phyloP scores from a whole-genome alignment of 1,140 invertebrate genomes.

The Drosophila pseudoananassae region DNA sequence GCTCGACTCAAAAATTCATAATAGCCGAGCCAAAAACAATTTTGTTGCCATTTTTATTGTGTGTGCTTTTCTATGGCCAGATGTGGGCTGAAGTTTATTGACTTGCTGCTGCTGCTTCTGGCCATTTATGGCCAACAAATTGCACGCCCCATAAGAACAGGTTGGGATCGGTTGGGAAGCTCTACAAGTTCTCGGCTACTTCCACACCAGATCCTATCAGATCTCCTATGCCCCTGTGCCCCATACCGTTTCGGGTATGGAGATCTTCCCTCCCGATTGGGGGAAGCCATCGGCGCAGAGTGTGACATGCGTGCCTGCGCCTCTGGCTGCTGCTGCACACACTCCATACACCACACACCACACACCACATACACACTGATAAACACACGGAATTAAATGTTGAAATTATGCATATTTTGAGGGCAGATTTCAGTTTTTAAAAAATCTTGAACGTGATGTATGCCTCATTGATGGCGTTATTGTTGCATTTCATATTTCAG shows the following conservation, averaged over 20 bases:
- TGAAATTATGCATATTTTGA: background rate
- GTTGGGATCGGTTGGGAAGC: conserved; percentile 23
- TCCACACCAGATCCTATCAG: conserved; percentile 16
- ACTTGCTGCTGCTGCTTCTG: conserved; percentile 39
- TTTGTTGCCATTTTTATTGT: background rate
- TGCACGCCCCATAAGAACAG: conserved; percentile 39
- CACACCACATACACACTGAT: background rate
- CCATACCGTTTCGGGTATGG: background rate
- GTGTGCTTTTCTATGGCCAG: conserved; percentile 8
- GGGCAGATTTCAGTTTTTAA: background rate
- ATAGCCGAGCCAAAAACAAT: conserved; percentile 24
- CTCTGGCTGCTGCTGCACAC: too few relatives aligned
- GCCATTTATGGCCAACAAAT: conserved; percentile 70
- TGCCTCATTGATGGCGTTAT: conserved; percentile 33
- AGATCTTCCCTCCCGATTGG: background rate
- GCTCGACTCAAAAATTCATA: conserved; percentile 42
- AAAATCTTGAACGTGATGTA: conserved; percentile 1
- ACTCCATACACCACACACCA: too few relatives aligned
- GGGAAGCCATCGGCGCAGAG: background rate
- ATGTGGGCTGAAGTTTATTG: conserved; percentile 74
- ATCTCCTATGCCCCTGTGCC: background rate
- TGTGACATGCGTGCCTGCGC: background rate
- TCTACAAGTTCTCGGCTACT: background rate
- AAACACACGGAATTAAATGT: background rate
- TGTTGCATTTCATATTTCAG: conserved; percentile 41